Conservation (phyloP, 2,797 vertebrate species). For the Phylloscopus collybita region DNA sequence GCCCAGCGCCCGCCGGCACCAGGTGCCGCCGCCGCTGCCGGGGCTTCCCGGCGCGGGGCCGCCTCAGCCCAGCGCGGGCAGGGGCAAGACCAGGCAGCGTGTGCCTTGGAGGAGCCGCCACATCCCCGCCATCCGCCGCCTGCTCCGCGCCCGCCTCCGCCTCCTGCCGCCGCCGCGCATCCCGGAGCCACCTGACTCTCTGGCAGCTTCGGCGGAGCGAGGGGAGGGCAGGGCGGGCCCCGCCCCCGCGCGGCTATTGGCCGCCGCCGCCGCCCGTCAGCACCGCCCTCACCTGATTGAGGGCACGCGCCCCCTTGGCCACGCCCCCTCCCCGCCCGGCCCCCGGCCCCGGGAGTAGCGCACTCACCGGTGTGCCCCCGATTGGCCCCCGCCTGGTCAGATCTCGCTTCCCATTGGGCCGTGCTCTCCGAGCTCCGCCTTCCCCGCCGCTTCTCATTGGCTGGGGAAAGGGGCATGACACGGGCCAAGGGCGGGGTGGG, state of each 20-base stretch:
- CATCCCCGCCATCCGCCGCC: background rate
- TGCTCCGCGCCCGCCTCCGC: background rate
- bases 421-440: background rate
- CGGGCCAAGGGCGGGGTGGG: background rate
- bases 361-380: background rate
- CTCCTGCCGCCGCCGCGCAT: conserved; percentile 29
- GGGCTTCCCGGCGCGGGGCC: background rate
- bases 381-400: background rate
- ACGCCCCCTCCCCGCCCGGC: background rate
- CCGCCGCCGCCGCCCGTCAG: background rate
- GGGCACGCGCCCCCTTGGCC: background rate
- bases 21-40: background rate
- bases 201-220: conserved; percentile 61
- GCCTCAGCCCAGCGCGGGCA: conserved; percentile 30
- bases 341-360: background rate
- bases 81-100: background rate
- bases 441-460: background rate
- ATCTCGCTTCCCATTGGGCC: background rate
- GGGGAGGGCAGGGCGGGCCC: background rate
- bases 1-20: conserved; percentile 39
- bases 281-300: conserved; percentile 26
- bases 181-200: conserved; percentile 62
- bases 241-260: background rate
- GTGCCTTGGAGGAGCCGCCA: conserved; percentile 26
- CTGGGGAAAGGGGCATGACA: background rate